Evolutionary conservation across 2,113 vertebrate genomes (phyloP).

Genomic region (Seriola quinqueradiata): DNA sequence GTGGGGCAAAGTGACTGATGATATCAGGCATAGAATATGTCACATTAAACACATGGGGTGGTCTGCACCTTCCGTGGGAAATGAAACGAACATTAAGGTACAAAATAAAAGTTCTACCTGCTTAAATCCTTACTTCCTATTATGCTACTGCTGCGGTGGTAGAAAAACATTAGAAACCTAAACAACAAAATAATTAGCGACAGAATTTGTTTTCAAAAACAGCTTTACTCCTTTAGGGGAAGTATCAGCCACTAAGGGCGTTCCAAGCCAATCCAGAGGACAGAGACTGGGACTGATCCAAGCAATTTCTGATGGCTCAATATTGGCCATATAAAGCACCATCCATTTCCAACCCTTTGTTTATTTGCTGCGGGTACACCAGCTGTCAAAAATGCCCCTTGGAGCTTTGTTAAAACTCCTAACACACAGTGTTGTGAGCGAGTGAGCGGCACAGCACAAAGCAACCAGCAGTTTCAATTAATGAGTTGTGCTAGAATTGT

Average conservation of each 20-base stretch:
- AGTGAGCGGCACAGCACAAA: background rate
- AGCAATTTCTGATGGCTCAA: constrained; percentile 17
- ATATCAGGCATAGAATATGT: constrained; percentile 34
- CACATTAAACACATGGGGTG: constrained; percentile 20
- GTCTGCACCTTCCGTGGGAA: background rate
- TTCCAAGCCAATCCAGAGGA: constrained; percentile 2
- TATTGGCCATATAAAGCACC: constrained; percentile 4
- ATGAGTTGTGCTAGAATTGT: background rate
- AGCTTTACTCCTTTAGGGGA: background rate
- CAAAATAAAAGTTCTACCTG: constrained; percentile 2
- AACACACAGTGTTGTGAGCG: background rate
- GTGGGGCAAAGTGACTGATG: constrained; percentile 45
- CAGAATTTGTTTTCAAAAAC: constrained; percentile 8
- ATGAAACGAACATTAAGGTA: background rate
- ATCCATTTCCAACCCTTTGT: constrained; percentile 6
- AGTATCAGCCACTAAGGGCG: background rate
- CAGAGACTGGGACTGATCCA: background rate
- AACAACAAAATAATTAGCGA: constrained; percentile 11
- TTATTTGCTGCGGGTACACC: constrained; percentile 24
- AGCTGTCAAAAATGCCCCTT: constrained; percentile 36
- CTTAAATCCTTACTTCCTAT: constrained; percentile 5
- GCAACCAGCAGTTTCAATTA: background rate
- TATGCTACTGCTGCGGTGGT: background rate
- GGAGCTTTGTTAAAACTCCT: constrained; percentile 13
- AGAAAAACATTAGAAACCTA: background rate